These are phyloP conservation scores for Campylomormyrus tamandua DNA, from an alignment of 2,113 vertebrate species.

Conservation along the genomic window DNA sequence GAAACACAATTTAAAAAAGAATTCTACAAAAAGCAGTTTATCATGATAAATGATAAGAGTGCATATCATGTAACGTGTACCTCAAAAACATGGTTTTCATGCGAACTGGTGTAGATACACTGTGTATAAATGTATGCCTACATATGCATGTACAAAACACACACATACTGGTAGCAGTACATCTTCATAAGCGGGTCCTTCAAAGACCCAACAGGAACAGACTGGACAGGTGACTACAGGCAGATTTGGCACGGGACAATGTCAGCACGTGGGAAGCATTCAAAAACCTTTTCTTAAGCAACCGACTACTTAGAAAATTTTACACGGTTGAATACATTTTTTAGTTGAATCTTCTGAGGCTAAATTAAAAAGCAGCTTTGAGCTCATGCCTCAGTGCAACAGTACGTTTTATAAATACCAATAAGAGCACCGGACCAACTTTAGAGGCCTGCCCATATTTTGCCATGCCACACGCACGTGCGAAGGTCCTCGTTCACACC, in stretches of 20 bases:
- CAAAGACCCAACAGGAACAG: conserved; percentile 37
- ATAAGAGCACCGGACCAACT: neutral
- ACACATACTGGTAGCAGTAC: conserved; percentile 36
- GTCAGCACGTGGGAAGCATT: neutral
- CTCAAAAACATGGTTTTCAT: conserved; percentile 60
- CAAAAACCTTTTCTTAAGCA: neutral
- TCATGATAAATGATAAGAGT: conserved; percentile 28
- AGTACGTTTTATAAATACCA: neutral
- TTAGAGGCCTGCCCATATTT: neutral
- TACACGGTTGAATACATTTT: neutral
- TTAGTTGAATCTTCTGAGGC: neutral
- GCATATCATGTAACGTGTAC: conserved; percentile 34
- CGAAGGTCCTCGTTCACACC: conserved; percentile 9
- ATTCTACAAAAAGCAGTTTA: conserved; percentile 24
- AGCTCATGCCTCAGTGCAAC: neutral
- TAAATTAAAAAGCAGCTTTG: neutral
- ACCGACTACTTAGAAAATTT: neutral
- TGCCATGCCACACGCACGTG: conserved; percentile 22
- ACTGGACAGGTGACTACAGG: conserved; percentile 31
- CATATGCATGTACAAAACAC: conserved; percentile 47
- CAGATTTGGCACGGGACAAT: neutral
- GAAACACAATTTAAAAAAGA: conserved; percentile 12
- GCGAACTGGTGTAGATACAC: conserved; percentile 53
- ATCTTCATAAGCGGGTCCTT: conserved; percentile 42
- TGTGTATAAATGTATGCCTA: conserved; percentile 60